A percentile compares a stretch with the other conserved stretches of the same genome.
These are phyloP conservation scores for Brachionus plicatilis DNA, from an alignment of 1,140 invertebrate genomes.

Conservation along the genomic window DNA sequence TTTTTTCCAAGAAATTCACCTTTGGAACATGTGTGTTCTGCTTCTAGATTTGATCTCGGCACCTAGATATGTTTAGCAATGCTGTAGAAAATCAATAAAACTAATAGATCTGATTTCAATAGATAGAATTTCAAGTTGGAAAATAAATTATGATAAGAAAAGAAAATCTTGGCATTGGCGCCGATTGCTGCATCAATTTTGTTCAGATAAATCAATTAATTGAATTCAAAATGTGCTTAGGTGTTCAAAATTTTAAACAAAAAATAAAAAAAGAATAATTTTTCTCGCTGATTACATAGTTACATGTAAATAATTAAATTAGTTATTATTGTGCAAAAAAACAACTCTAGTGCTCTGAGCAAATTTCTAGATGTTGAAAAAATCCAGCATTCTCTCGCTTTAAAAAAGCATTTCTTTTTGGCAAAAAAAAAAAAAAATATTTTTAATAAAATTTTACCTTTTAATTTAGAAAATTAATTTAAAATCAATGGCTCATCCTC, in stretches of 20 bases:
- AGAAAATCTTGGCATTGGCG: not conserved
- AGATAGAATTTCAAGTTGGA: not conserved
- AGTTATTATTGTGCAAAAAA: conserved; percentile 1
- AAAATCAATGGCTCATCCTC: conserved; percentile 30
- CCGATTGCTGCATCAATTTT: not conserved
- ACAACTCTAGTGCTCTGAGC: not conserved
- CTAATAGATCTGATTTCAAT: not conserved
- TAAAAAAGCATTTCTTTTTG: not conserved
- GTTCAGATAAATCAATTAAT: not conserved
- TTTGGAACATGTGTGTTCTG: not conserved
- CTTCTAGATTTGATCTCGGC: not conserved
- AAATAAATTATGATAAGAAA: not conserved
- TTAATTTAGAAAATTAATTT: not conserved
- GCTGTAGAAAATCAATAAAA: not conserved
- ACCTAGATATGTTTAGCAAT: not conserved
- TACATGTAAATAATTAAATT: conserved; percentile 17
- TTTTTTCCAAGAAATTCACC: not conserved
- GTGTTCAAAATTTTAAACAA: not conserved
- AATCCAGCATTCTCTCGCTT: conserved; percentile 11
- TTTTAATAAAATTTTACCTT: not conserved
- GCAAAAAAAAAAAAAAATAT: not conserved
- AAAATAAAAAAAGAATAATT: not conserved
- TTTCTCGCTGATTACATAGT: conserved; percentile 4
- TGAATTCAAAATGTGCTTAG: not conserved
- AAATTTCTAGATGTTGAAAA: not conserved